A percentile compares a stretch with the other conserved stretches of the same genome.
Conservation (phyloP, 2,797 vertebrate genomes). For the Apodemus agrarius region DNA sequence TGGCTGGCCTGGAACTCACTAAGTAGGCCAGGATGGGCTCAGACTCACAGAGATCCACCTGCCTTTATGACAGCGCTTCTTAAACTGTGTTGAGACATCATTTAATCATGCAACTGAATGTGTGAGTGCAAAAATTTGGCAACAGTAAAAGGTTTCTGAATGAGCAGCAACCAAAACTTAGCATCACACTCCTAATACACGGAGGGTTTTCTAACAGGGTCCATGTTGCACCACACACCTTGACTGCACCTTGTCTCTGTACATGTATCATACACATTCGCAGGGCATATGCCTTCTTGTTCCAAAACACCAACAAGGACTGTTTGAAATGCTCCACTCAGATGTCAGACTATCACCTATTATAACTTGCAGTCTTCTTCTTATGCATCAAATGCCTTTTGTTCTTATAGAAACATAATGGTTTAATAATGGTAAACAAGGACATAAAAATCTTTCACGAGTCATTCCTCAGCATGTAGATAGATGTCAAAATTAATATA, state of each 20-base stretch:
- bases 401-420: background rate
- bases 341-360: background rate
- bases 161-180: background rate
- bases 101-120: background rate
- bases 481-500: background rate
- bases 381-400: background rate
- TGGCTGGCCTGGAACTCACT: background rate
- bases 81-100: background rate
- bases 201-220: background rate
- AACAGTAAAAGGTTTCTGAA: background rate
- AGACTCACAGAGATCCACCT: background rate
- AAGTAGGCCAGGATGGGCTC: background rate
- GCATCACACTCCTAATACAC: too few relatives aligned
- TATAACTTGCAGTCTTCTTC: background rate
- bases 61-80: background rate
- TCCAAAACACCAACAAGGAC: background rate
- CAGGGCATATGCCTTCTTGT: background rate
- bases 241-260: background rate
- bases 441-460: background rate
- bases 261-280: background rate
- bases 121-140: background rate
- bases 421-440: background rate
- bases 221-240: background rate
- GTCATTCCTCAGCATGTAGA: background rate
- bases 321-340: background rate